Evolutionary conservation across 2,797 vertebrate species (phyloP).

Genomic region (Acropternis orthonyx): DNA sequence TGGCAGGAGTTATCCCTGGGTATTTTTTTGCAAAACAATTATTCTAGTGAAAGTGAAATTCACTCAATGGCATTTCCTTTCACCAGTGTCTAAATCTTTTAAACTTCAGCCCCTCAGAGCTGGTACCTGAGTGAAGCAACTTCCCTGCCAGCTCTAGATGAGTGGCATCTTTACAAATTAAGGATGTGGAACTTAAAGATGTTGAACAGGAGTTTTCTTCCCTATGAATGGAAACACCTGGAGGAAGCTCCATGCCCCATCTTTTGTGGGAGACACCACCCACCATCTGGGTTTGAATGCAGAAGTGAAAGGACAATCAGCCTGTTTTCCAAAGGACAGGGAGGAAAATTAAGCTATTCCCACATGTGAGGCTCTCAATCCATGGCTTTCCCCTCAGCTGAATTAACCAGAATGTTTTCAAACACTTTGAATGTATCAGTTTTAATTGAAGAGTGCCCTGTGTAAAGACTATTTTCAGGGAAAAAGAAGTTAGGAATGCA

Average conservation of each 20-base stretch:
- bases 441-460: not conserved
- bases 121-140: not conserved
- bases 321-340: not conserved
- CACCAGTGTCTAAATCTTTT: not conserved
- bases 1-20: not conserved
- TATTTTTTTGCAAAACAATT: not conserved
- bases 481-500: not conserved
- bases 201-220: not conserved
- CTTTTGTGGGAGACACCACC: not conserved
- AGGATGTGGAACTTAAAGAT: not conserved
- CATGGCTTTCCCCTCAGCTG: not conserved
- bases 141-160: not conserved
- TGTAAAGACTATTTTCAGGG: not conserved
- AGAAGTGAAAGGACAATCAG: not conserved
- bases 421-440: not conserved
- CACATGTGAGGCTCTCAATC: fast-evolving
- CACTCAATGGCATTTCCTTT: not conserved
- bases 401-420: not conserved
- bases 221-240: not conserved
- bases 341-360: not conserved
- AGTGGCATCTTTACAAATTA: not conserved
- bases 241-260: not conserved
- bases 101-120: not conserved
- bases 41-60: not conserved
- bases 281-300: fast-evolving